These are phyloP conservation scores for Cynopterus sphinx DNA, from an alignment of 2,797 vertebrate species.

Conservation along the genomic window DNA sequence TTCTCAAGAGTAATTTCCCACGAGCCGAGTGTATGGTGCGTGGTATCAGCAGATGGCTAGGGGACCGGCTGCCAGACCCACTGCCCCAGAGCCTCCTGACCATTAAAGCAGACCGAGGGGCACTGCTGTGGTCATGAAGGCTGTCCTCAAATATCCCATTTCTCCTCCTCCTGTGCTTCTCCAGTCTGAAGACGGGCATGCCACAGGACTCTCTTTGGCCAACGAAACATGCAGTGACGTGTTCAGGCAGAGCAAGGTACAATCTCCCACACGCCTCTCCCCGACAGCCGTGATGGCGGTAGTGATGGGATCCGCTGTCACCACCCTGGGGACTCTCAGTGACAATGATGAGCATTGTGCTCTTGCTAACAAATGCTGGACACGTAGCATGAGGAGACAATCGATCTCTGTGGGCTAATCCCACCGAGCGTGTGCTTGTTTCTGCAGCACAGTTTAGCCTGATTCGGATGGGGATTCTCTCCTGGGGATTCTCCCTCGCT, in stretches of 20 bases:
- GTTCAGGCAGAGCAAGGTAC: neutral
- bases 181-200: neutral
- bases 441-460: neutral
- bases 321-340: neutral
- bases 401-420: too few species aligned
- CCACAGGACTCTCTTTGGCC: rapidly evolving
- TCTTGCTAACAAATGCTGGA: neutral
- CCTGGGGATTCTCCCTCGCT: neutral
- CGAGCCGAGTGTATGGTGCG: rapidly evolving
- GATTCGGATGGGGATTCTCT: rapidly evolving
- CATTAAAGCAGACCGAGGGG: neutral
- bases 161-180: neutral
- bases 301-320: neutral
- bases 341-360: neutral
- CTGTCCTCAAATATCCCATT: neutral
- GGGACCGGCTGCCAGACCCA: too few species aligned
- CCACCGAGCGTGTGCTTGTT: neutral
- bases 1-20: neutral
- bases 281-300: rapidly evolving
- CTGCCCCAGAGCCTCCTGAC: neutral
- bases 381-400: rapidly evolving
- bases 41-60: neutral
- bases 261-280: rapidly evolving
- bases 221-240: neutral
- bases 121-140: neutral